Conservation (phyloP, 2,888 invertebrate species). For the Diarsia mendica region DNA sequence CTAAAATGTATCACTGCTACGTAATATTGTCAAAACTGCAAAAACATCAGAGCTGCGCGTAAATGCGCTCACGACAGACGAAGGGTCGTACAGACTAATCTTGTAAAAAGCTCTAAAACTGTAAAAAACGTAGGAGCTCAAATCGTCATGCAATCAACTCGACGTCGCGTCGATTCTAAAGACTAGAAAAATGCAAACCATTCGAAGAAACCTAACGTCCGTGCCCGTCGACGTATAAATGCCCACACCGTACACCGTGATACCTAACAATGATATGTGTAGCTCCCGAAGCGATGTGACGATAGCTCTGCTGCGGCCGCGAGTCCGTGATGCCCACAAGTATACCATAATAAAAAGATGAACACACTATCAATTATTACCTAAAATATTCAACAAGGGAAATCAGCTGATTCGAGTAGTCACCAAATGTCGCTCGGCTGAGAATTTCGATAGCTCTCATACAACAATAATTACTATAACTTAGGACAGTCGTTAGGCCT, state of each 20-base stretch:
- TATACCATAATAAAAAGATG: conserved; percentile 72
- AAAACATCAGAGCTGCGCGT: conserved; percentile 72
- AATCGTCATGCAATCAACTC: conserved; percentile 76
- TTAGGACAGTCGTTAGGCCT: conserved; percentile 90
- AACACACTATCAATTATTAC: conserved; percentile 81
- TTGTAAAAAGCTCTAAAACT: conserved; percentile 73
- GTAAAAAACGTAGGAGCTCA: conserved; percentile 74
- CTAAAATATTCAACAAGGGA: conserved; percentile 79
- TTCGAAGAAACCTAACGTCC: conserved; percentile 78
- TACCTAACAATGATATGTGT: conserved; percentile 84
- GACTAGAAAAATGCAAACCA: conserved; percentile 90
- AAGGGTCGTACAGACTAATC: conserved; percentile 64
- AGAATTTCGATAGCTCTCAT: conserved; percentile 76
- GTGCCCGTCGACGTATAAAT: conserved; percentile 73
- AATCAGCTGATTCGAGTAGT: conserved; percentile 70
- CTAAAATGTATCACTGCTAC: conserved; percentile 67
- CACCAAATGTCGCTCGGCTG: conserved; percentile 72
- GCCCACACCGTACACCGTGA: conserved; percentile 70
- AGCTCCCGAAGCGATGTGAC: conserved; percentile 75
- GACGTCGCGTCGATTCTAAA: conserved; percentile 80
- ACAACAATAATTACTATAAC: conserved; percentile 84
- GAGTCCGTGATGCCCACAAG: conserved; percentile 68
- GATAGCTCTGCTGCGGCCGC: conserved; percentile 67
- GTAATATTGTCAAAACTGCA: conserved; percentile 66
- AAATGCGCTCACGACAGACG: conserved; percentile 75